Percentiles rank a stretch among this genome's conserved stretches.
Evolutionary conservation across 2,888 invertebrate species (phyloP).

Genomic region (Bedellia somnulentella): DNA sequence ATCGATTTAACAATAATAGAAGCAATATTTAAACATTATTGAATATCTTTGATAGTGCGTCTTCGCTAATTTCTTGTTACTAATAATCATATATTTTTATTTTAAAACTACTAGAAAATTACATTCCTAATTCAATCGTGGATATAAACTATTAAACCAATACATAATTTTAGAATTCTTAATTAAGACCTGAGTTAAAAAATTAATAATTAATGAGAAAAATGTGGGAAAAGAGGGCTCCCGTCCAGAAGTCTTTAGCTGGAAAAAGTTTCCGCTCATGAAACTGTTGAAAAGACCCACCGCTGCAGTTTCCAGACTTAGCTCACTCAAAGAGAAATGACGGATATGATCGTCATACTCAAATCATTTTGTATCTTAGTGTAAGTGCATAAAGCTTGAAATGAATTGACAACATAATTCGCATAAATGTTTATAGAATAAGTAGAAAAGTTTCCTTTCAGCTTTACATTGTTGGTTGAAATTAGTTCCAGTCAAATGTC

Average conservation of each 20-base stretch:
- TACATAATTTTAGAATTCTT: too few relatives aligned
- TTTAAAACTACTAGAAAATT: too few relatives aligned
- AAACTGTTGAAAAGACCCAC: slow-evolving; percentile 28
- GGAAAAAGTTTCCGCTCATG: slow-evolving; percentile 23
- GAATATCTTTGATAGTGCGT: too few relatives aligned
- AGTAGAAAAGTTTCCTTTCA: slow-evolving; percentile 21
- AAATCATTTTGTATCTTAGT: slow-evolving; percentile 4
- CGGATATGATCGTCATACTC: slow-evolving; percentile 5
- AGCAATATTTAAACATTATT: too few relatives aligned
- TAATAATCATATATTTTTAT: too few relatives aligned
- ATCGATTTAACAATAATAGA: too few relatives aligned
- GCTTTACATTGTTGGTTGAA: slow-evolving; percentile 34
- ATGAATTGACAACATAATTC: background rate
- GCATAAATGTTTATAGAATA: slow-evolving; percentile 4
- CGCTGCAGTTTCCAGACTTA: slow-evolving; percentile 18
- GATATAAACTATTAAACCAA: too few relatives aligned
- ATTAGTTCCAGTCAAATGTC: slow-evolving; percentile 39
- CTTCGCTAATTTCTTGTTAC: too few relatives aligned
- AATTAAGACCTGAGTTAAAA: too few relatives aligned
- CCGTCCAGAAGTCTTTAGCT: slow-evolving; percentile 17
- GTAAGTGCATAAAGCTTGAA: background rate
- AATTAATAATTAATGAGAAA: slow-evolving; percentile 30
- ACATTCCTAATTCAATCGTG: too few relatives aligned
- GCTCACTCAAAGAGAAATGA: too few relatives aligned
- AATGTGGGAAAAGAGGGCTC: slow-evolving; percentile 11